phyloP scores from a whole-genome alignment of 2,888 invertebrate species.

The Desoria tigrina region DNA sequence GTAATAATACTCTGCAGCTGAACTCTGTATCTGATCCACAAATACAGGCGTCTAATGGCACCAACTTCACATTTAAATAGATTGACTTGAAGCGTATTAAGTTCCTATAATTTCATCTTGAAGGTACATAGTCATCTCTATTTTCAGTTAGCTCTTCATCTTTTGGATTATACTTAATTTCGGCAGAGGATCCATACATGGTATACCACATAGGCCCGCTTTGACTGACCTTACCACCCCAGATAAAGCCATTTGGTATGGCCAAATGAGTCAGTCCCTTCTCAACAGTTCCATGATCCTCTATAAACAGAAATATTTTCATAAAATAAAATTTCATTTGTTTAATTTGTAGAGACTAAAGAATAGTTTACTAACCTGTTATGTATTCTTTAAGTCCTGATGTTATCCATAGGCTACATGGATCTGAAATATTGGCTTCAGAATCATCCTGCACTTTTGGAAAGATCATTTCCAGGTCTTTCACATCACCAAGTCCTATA shows the following conservation, averaged over 20 bases:
- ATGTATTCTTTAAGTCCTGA: conserved; percentile 39
- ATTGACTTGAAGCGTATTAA: background rate
- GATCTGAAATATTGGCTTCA: conserved; percentile 22
- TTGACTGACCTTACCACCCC: conserved; percentile 76
- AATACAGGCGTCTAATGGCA: background rate
- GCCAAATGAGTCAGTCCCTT: conserved; percentile 74
- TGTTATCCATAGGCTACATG: conserved; percentile 48
- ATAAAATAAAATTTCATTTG: no score
- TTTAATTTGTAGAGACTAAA: background rate
- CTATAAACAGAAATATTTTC: conserved; percentile 40
- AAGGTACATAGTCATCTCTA: conserved; percentile 3
- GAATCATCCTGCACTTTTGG: conserved; percentile 31
- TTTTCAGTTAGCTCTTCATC: conserved; percentile 1
- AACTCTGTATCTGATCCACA: no score
- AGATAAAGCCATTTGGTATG: conserved; percentile 80
- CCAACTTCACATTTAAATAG: background rate
- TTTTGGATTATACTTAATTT: background rate
- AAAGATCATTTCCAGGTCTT: conserved; percentile 29
- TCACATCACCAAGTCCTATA: conserved; percentile 31
- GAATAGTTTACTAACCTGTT: conserved; percentile 37
- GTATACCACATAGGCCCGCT: conserved; percentile 79
- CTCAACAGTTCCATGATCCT: conserved; percentile 64
- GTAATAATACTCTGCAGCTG: no score
- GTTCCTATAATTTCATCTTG: conserved; percentile 12
- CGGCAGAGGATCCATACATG: conserved; percentile 57